Evolutionary conservation across 2,888 invertebrate species (phyloP).

Genomic region (Troides helena): DNA sequence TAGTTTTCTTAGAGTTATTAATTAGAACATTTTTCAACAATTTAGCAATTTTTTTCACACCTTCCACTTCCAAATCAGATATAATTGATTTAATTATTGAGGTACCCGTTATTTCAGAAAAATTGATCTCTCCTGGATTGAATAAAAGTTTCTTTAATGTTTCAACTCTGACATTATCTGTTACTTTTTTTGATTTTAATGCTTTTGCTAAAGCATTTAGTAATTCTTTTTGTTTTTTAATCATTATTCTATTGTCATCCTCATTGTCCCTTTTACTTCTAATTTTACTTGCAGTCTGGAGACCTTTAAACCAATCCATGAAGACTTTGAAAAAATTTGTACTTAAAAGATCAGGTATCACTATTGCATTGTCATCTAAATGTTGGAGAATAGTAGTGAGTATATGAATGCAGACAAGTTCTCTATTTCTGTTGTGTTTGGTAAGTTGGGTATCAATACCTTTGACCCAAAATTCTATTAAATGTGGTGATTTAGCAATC

Average conservation of each 20-base stretch:
- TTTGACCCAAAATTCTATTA: constrained; percentile 79
- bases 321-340: constrained; percentile 83
- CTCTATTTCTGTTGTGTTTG: constrained; percentile 79
- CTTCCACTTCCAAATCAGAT: constrained; percentile 79
- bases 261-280: constrained; percentile 72
- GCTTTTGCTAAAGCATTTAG: constrained; percentile 74
- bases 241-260: constrained; percentile 75
- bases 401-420: constrained; percentile 81
- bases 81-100: constrained; percentile 83
- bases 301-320: constrained; percentile 81
- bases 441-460: constrained; percentile 67
- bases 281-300: constrained; percentile 79
- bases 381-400: constrained; percentile 78
- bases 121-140: constrained; percentile 85
- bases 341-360: constrained; percentile 81
- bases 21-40: constrained; percentile 82
- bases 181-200: constrained; percentile 70
- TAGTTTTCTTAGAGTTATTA: constrained; percentile 74
- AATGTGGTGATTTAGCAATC: constrained; percentile 74
- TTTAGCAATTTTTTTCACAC: constrained; percentile 82
- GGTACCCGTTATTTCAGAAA: constrained; percentile 85
- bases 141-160: constrained; percentile 83
- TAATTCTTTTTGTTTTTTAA: constrained; percentile 78
- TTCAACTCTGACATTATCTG: constrained; percentile 76
- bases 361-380: constrained; percentile 62